Evolutionary conservation across 2,888 invertebrate species (phyloP).

Genomic region (Hypolimnas misippus): DNA sequence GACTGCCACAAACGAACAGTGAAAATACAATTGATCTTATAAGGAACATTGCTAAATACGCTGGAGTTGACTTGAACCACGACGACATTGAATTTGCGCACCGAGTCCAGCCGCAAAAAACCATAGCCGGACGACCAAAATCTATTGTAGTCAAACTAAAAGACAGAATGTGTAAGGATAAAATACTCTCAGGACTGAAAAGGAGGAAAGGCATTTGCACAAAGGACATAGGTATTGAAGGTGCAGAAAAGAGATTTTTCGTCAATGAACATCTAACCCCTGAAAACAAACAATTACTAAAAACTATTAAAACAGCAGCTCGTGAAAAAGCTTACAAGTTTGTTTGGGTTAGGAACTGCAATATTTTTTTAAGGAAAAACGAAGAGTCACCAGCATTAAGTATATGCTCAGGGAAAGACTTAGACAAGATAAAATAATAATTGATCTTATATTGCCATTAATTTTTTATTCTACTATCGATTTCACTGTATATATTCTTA

Average conservation of each 20-base stretch:
- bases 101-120: constrained; percentile 2
- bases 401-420: constrained; percentile 12
- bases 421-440: too few relatives aligned
- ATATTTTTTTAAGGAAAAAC: constrained; percentile 12
- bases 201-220: constrained; percentile 11
- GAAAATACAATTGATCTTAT: not conserved
- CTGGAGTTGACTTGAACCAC: not conserved
- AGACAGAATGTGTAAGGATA: constrained; percentile 4
- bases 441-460: too few relatives aligned
- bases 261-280: constrained; percentile 12
- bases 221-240: not conserved
- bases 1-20: constrained; percentile 9
- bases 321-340: constrained; percentile 17
- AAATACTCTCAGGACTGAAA: constrained; percentile 5
- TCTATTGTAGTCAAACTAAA: constrained; percentile 3
- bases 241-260: not conserved
- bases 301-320: not conserved
- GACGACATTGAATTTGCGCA: not conserved
- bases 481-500: too few relatives aligned
- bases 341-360: constrained; percentile 13
- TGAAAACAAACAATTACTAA: constrained; percentile 8
- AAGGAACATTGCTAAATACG: constrained; percentile 1
- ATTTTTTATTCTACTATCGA: too few relatives aligned
- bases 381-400: constrained; percentile 24
- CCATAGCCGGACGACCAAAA: not conserved